A percentile compares a stretch with the other conserved stretches of the same genome.
Conservation (phyloP, 2,888 invertebrate genomes). For the Chaitophorus viminalis region DNA sequence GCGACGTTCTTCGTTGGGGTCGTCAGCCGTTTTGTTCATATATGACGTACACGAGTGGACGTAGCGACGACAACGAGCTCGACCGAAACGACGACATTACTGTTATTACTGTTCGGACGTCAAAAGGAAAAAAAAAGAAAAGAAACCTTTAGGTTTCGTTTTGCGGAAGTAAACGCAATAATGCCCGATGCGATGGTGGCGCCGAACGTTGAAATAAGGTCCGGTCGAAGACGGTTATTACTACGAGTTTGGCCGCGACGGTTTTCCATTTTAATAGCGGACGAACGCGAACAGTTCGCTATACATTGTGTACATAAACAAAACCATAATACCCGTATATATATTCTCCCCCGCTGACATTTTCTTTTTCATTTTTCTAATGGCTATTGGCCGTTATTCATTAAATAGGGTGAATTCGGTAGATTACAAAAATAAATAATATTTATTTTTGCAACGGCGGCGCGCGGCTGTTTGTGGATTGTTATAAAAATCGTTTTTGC, state of each 20-base stretch:
- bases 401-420: conserved; percentile 40
- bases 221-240: conserved; percentile 15
- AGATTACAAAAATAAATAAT: conserved; percentile 43
- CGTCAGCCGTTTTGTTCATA: not conserved
- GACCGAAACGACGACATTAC: conserved; percentile 2
- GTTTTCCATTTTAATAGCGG: conserved; percentile 33
- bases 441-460: conserved; percentile 18
- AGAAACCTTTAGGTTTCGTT: not conserved
- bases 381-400: conserved; percentile 40
- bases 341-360: not conserved
- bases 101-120: conserved; percentile 3
- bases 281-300: conserved; percentile 20
- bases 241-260: conserved; percentile 21
- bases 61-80: not conserved
- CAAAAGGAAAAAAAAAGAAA: not conserved
- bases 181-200: conserved; percentile 23
- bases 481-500: conserved; percentile 11
- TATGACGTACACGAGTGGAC: not conserved
- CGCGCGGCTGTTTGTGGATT: not conserved
- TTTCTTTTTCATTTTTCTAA: conserved; percentile 46
- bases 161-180: conserved; percentile 42
- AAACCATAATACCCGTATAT: not conserved
- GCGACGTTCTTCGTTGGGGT: not conserved
- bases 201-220: conserved; percentile 22
- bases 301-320: not conserved